Conservation (phyloP, 2,797 vertebrate species). For the Thamnophis elegans region DNA sequence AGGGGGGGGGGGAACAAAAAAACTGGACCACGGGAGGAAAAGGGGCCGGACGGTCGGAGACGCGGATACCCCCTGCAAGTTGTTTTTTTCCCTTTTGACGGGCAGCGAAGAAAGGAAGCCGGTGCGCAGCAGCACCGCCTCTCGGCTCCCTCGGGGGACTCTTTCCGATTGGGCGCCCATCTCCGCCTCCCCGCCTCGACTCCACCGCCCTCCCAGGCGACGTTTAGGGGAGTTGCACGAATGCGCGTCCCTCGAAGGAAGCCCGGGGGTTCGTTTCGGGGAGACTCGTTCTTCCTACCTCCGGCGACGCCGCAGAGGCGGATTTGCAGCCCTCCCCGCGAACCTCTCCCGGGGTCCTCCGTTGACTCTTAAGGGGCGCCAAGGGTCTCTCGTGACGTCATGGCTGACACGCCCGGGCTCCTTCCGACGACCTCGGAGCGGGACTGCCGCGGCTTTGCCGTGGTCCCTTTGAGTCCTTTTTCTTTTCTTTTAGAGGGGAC, state of each 20-base stretch:
- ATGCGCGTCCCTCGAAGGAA: neutral
- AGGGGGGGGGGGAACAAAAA: too few species aligned
- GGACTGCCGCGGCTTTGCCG: neutral
- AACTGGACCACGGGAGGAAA: too few species aligned
- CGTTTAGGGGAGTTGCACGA: neutral
- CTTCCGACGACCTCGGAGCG: neutral
- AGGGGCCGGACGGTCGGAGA: too few species aligned
- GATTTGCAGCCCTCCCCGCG: neutral
- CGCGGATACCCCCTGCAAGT: neutral
- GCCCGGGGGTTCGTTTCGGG: neutral
- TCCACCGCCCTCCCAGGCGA: neutral
- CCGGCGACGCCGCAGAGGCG: neutral
- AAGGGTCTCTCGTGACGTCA: neutral
- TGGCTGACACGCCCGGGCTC: neutral
- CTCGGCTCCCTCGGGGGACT: neutral
- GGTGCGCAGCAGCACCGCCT: neutral
- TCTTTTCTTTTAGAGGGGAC: neutral
- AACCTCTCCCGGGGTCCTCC: neutral
- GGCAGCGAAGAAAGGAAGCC: neutral
- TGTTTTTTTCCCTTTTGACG: too few species aligned
- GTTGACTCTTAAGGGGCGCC: neutral
- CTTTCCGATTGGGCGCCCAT: slow-evolving; percentile 2
- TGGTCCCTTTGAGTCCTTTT: neutral
- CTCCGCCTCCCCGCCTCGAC: neutral
- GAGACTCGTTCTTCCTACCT: neutral